These are phyloP conservation scores for Megamerina dolium DNA, from an alignment of 2,888 invertebrate species.

Conservation along the genomic window DNA sequence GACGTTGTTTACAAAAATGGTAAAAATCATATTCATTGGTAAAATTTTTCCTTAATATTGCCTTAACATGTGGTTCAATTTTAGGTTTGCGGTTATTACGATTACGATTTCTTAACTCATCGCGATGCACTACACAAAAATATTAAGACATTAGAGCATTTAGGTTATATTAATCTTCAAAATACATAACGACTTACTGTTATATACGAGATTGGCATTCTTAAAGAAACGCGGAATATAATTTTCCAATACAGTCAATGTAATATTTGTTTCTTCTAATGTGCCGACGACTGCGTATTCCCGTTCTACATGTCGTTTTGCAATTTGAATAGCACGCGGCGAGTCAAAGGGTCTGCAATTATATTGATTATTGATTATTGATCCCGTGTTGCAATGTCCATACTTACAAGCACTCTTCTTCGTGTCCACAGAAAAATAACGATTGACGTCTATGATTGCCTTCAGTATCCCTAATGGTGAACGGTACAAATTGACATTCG, in stretches of 20 bases:
- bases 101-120: slow-evolving; percentile 54
- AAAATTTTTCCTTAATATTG: slow-evolving; percentile 74
- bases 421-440: slow-evolving; percentile 84
- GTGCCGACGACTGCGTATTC: slow-evolving; percentile 85
- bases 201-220: slow-evolving; percentile 66
- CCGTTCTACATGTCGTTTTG: slow-evolving; percentile 76
- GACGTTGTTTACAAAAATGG: slow-evolving; percentile 76
- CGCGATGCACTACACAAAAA: slow-evolving; percentile 24
- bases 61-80: slow-evolving; percentile 34
- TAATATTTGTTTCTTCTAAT: slow-evolving; percentile 78
- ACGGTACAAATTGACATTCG: slow-evolving; percentile 73
- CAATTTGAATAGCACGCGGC: slow-evolving; percentile 65
- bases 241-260: slow-evolving; percentile 72
- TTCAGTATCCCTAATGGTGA: slow-evolving; percentile 70
- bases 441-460: slow-evolving; percentile 78
- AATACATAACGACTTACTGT: slow-evolving; percentile 54
- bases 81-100: slow-evolving; percentile 74
- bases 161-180: background rate
- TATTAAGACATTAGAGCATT: background rate
- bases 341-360: slow-evolving; percentile 17
- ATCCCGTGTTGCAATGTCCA: background rate
- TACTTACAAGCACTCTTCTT: slow-evolving; percentile 71
- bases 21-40: slow-evolving; percentile 85
- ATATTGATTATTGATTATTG: background rate
- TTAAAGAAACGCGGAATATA: slow-evolving; percentile 77